A percentile compares a stretch with the other conserved stretches of the same genome.
Conservation (phyloP, 2,113 vertebrate species). For the Equus przewalskii region DNA sequence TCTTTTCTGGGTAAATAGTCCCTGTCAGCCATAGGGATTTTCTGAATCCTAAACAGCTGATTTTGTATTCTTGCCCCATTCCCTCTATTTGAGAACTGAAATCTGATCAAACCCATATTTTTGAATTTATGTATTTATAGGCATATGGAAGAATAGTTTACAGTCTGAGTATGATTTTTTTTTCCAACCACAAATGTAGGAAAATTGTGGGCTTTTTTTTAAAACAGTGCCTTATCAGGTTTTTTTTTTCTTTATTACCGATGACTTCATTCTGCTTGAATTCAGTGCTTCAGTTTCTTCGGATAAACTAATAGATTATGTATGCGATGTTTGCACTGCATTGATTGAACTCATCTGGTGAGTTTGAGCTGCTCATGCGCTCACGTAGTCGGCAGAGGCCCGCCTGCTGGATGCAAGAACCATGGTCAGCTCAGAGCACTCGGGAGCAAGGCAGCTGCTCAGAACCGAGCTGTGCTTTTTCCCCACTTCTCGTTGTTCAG, state of each 20-base stretch:
- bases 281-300: slow-evolving; percentile 90
- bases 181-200: slow-evolving; percentile 81
- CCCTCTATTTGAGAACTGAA: slow-evolving; percentile 82
- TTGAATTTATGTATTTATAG: slow-evolving; percentile 89
- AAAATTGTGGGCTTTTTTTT: slow-evolving; percentile 84
- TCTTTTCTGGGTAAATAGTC: slow-evolving; percentile 83
- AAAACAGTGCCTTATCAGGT: slow-evolving; percentile 89
- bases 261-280: slow-evolving; percentile 92
- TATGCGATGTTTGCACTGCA: slow-evolving; percentile 90
- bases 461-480: neutral
- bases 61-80: slow-evolving; percentile 85
- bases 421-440: slow-evolving; percentile 80
- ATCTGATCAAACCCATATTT: slow-evolving; percentile 89
- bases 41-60: slow-evolving; percentile 83
- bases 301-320: slow-evolving; percentile 93
- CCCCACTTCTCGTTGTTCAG: neutral
- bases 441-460: slow-evolving; percentile 67
- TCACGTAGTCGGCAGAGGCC: slow-evolving; percentile 87
- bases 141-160: slow-evolving; percentile 87
- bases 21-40: slow-evolving; percentile 67
- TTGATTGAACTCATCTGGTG: slow-evolving; percentile 92
- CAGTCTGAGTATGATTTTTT: slow-evolving; percentile 86
- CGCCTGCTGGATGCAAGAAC: slow-evolving; percentile 76
- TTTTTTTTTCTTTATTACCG: slow-evolving; percentile 87
- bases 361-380: slow-evolving; percentile 88